Evolutionary conservation across 2,797 vertebrate genomes (phyloP), one percentile per base, ranked within the genome.

Genomic region (Phoeniculus purpureus): DNA sequence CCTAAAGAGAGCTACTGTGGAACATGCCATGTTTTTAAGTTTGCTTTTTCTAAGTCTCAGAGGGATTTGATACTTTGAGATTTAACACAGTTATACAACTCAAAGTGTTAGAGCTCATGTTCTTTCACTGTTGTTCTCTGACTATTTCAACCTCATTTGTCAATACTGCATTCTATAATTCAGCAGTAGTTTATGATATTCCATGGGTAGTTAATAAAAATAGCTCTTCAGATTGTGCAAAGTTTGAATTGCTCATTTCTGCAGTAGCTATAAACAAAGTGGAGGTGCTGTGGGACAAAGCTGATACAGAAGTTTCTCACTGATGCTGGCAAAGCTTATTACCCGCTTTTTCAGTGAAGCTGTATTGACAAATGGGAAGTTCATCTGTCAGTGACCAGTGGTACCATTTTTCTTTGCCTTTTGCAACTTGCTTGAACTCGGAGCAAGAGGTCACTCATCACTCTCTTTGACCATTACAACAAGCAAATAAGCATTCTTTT

Each of bases 381-480:
- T 96, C 86, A 93, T 80, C 78, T 89, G 89, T 85, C 93, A 94
- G 62, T 91, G 93, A 91, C 71, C 81, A 94, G 43, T 2, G 1
- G 45, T 73, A 47, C 72, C 54, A 88, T 94, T 96, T 97, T 96
- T 96, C 95, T 97, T 93, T 91, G 74, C 51, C 61, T 87, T 96
- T 95, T 86, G 65, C 85, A 94, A 84, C 90, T 89, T 92, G 51
- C 59, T 79, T 96, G 86, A 96, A 95, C 94, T 94, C 77, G 80
- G 91, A 94, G 87, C 64, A 83, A 85, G 72, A 73, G 94, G 95
- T 97, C 95, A 97, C 86, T 97, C 96, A 80, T 96, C 94, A 92
- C 89, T 85, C 70, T 93, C 23, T 92, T 72, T 92, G 37, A 92
- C 71, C 70, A 86, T 91, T 97, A 94, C 81, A 77, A 47, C 76